Conservation (phyloP, 2,113 vertebrate species). For the Astatoreochromis straeleni region DNA sequence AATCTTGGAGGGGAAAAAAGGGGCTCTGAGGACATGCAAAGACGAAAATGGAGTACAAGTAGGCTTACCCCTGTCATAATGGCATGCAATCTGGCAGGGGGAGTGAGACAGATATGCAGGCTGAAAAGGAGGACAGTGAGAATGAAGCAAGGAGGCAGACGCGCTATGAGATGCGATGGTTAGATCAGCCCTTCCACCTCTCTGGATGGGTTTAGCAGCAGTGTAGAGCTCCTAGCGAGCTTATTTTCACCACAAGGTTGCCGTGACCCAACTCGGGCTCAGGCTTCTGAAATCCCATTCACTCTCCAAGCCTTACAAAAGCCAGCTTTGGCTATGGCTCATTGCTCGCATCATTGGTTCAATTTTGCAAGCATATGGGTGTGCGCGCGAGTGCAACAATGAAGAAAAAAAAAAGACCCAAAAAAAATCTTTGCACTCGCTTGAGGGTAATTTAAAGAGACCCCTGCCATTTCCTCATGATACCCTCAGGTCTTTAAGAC, state of each 20-base stretch:
- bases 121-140: neutral
- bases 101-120: neutral
- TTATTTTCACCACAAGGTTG: slow-evolving; percentile 38
- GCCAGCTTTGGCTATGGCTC: slow-evolving; percentile 5
- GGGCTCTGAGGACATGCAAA: slow-evolving; percentile 14
- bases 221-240: neutral
- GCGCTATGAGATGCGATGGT: neutral
- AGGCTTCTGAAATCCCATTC: slow-evolving; percentile 8
- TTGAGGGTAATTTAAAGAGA: slow-evolving; percentile 21
- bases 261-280: slow-evolving; percentile 28
- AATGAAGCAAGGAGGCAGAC: neutral
- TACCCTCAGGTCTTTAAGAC: slow-evolving; percentile 9
- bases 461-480: neutral
- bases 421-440: neutral
- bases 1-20: neutral
- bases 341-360: slow-evolving; percentile 30
- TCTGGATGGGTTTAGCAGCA: neutral
- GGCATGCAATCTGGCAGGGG: slow-evolving; percentile 9
- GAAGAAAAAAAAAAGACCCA: neutral
- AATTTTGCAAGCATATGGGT: neutral
- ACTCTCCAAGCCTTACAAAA: neutral
- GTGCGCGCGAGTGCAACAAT: neutral
- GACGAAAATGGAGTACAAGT: slow-evolving; percentile 16
- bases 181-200: neutral
- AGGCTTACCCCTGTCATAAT: neutral